Evolutionary conservation across 2,113 vertebrate genomes (phyloP).

Genomic region (Aspidoscelis tigris): DNA sequence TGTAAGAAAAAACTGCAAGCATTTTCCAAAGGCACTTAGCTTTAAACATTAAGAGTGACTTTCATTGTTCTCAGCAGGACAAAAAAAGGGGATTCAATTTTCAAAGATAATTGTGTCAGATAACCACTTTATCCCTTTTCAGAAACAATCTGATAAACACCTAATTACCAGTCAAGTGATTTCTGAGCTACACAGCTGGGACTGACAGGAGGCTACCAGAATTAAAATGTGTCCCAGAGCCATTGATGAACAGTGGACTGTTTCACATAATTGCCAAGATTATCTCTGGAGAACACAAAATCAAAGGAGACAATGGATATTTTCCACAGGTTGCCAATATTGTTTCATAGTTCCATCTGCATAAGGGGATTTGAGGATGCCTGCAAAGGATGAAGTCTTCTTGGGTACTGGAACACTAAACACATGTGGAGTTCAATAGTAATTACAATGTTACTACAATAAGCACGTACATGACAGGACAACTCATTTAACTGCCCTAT

Average conservation of each 20-base stretch:
- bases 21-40: slow-evolving; percentile 76
- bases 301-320: slow-evolving; percentile 68
- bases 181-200: slow-evolving; percentile 74
- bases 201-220: slow-evolving; percentile 60
- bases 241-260: slow-evolving; percentile 74
- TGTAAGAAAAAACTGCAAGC: slow-evolving; percentile 50
- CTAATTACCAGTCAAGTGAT: slow-evolving; percentile 88
- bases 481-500: neutral
- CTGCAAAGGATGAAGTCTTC: neutral
- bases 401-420: neutral
- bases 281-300: slow-evolving; percentile 60
- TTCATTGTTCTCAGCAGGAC: slow-evolving; percentile 74
- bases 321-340: slow-evolving; percentile 55
- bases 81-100: slow-evolving; percentile 80
- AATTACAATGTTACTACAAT: neutral
- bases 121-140: slow-evolving; percentile 82
- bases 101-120: slow-evolving; percentile 91
- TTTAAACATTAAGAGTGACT: slow-evolving; percentile 68
- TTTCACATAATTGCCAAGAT: slow-evolving; percentile 77
- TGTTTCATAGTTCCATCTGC: slow-evolving; percentile 2
- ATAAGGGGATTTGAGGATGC: neutral
- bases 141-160: slow-evolving; percentile 94
- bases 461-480: neutral
- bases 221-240: slow-evolving; percentile 64
- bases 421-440: neutral